These are phyloP conservation scores for Garra rufa DNA, from an alignment of 2,113 vertebrate genomes.

Conservation along the genomic window DNA sequence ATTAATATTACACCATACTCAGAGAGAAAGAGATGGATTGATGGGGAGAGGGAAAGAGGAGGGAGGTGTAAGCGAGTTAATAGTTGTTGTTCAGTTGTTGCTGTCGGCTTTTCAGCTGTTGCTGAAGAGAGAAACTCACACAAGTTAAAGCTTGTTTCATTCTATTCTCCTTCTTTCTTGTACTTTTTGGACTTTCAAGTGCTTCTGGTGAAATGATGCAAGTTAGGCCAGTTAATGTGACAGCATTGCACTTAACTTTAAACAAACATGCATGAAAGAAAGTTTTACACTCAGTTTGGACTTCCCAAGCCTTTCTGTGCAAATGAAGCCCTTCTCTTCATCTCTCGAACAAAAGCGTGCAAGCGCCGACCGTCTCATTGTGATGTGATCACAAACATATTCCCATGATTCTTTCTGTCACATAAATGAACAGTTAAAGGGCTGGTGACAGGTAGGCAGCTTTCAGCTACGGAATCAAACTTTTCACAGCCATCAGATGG, in stretches of 20 bases:
- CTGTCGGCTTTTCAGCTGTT: neutral
- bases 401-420: slow-evolving; percentile 9
- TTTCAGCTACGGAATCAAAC: slow-evolving; percentile 15
- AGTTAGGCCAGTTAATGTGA: neutral
- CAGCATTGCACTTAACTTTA: slow-evolving; percentile 1
- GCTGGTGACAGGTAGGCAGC: neutral
- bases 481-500: neutral
- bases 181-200: neutral
- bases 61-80: slow-evolving; percentile 14
- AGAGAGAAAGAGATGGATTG: slow-evolving; percentile 4
- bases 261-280: neutral
- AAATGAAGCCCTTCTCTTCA: neutral
- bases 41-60: neutral
- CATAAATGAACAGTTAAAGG: slow-evolving; percentile 33
- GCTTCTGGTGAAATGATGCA: neutral
- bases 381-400: slow-evolving; percentile 36
- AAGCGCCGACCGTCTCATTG: neutral
- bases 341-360: neutral
- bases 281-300: slow-evolving; percentile 8
- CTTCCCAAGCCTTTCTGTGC: neutral
- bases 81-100: slow-evolving; percentile 31
- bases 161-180: neutral
- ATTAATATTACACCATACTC: slow-evolving; percentile 50
- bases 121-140: neutral
- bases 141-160: neutral